Evolutionary conservation across 2,888 invertebrate species (phyloP), one percentile per base, ranked within the genome.

Genomic region (Balanococcus diminutus): DNA sequence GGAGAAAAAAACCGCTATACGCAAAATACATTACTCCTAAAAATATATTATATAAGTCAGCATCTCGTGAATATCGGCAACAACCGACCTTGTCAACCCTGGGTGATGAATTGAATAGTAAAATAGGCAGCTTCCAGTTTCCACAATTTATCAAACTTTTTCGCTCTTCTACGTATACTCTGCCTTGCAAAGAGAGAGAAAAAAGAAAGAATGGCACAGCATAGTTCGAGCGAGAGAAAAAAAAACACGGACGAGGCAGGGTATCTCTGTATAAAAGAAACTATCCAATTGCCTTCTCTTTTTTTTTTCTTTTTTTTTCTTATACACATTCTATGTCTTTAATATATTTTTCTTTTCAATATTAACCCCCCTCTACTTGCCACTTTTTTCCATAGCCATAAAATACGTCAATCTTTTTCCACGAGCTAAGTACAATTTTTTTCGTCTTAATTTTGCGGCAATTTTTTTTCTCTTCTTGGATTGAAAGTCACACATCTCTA

Each of bases 111-210:
- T 75, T 75, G 75, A 75, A 75, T 75, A 75, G 75, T 75, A 32
- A 75, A 75, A 75, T 75, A 75, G 75, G 75, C 75, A 75, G 75
- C 32, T 75, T 32, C 75, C 82, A 31, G 82, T 82, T 82, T 82
- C 22, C 28, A 42, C 42, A 25, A 82, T 82, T 82, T 46, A 82
- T 82, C 82, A 82, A 82, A 82, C 36, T 82, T 82, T 82, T 82
- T 46, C 25, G 16, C 36, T 75, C 75, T 75, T 31, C 75, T 19
- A 51, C 51, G 11, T 51, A n/a, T n/a, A n/a, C 51, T 5, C n/a
- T 51, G 16, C 14, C 75, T 16, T 75, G 36, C 3, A 31, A 75
- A 16, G n/a, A 31, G 32, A 5, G n/a, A 16, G 2, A 2, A 46
- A 14, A 46, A 19, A 9, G 56, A 56, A 11, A 56, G 56, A 3